phyloP scores from a whole-genome alignment of 2,113 vertebrate genomes.

The Gasterosteus aculeatus region DNA sequence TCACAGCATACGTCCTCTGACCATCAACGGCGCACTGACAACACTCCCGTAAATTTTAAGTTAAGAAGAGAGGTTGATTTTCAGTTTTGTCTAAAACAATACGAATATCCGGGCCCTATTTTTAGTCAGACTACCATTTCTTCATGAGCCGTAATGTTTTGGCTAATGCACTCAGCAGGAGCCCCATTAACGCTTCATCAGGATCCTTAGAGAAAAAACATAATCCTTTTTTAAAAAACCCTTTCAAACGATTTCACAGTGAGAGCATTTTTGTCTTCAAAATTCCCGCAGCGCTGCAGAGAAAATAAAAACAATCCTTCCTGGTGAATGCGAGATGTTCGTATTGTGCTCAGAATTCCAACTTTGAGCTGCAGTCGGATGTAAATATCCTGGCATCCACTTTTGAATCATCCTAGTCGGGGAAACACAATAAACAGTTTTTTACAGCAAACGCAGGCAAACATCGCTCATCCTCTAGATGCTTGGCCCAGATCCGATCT shows the following conservation, averaged over 20 bases:
- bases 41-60: neutral
- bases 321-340: constrained; percentile 17
- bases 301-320: neutral
- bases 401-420: constrained; percentile 20
- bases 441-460: constrained; percentile 33
- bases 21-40: constrained; percentile 12
- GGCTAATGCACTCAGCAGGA: constrained; percentile 21
- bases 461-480: constrained; percentile 45
- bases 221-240: constrained; percentile 34
- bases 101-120: constrained; percentile 6
- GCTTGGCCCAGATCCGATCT: constrained; percentile 65
- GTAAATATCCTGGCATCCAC: constrained; percentile 32
- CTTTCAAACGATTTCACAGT: constrained; percentile 26
- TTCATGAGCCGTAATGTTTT: constrained; percentile 22
- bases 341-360: constrained; percentile 18
- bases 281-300: constrained; percentile 12
- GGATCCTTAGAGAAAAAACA: constrained; percentile 40
- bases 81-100: constrained; percentile 14
- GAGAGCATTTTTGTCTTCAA: constrained; percentile 35
- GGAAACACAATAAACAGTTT: constrained; percentile 51
- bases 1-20: constrained; percentile 16
- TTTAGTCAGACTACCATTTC: constrained; percentile 4
- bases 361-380: constrained; percentile 29
- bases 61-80: neutral
- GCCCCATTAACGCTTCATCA: constrained; percentile 26